A percentile compares a stretch with the other conserved stretches of the same genome.
Conservation (phyloP, 2,113 vertebrate genomes). For the Camelus bactrianus region DNA sequence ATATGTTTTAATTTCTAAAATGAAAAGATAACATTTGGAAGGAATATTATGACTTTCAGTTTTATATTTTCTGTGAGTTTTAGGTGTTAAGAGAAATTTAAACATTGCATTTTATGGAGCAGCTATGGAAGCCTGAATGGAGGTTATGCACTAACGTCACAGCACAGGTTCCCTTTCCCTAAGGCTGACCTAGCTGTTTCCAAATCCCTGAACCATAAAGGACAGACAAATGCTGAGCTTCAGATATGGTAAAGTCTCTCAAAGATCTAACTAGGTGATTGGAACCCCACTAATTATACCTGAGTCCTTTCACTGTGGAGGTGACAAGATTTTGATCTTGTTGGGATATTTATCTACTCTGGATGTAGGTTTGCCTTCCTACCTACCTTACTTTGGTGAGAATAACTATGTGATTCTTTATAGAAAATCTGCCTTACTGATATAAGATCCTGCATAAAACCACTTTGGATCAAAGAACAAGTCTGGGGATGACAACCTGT, state of each 20-base stretch:
- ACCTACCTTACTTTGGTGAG: neutral
- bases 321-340: neutral
- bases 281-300: neutral
- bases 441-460: neutral
- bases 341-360: neutral
- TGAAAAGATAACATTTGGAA: constrained; percentile 25
- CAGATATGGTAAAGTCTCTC: neutral
- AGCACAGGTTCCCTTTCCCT: too few relatives aligned
- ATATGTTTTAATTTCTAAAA: constrained; percentile 54
- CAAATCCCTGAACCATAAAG: neutral
- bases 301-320: neutral
- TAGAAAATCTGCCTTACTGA: neutral
- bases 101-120: neutral
- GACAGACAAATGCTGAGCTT: neutral
- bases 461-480: neutral
- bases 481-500: neutral
- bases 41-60: neutral
- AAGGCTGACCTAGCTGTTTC: too few relatives aligned
- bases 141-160: neutral
- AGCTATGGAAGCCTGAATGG: neutral
- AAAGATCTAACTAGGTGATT: neutral
- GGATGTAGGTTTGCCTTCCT: neutral
- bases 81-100: neutral
- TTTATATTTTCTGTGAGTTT: neutral
- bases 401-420: neutral